Conservation (phyloP, 2,888 invertebrate species). For the Onchidella celtica region DNA sequence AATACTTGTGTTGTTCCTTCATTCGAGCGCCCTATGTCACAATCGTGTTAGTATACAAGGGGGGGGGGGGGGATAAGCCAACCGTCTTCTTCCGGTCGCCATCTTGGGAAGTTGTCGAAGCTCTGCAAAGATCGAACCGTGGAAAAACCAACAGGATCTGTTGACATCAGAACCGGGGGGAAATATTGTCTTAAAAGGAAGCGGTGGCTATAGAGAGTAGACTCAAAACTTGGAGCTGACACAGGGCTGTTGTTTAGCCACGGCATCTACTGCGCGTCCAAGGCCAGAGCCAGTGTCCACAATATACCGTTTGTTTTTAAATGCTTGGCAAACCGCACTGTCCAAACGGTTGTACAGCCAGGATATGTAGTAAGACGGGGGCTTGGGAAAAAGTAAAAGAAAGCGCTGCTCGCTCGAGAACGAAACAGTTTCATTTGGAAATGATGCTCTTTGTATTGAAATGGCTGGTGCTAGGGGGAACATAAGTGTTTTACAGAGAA, state of each 20-base stretch:
- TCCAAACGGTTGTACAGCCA: neutral
- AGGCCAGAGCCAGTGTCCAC: neutral
- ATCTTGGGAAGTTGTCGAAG: constrained; percentile 45
- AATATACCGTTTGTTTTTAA: constrained; percentile 40
- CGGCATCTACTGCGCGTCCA: constrained; percentile 29
- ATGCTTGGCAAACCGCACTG: constrained; percentile 23
- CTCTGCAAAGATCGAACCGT: constrained; percentile 45
- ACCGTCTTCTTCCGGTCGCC: constrained; percentile 43
- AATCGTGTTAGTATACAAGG: constrained; percentile 40
- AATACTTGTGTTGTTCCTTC: constrained; percentile 22
- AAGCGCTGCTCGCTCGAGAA: neutral
- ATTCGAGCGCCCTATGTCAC: constrained; percentile 27
- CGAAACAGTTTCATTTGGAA: too few species aligned
- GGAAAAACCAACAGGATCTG: constrained; percentile 44
- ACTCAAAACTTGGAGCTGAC: constrained; percentile 24
- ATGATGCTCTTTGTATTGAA: too few species aligned
- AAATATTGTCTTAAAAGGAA: constrained; percentile 36
- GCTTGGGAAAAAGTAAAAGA: neutral
- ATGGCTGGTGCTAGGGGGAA: too few species aligned
- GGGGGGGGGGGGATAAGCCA: constrained; percentile 43
- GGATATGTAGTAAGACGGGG: constrained; percentile 37
- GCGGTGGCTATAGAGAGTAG: constrained; percentile 13
- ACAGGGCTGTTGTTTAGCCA: constrained; percentile 13
- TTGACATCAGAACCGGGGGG: constrained; percentile 32
- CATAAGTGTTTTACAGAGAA: neutral